Evolutionary conservation across 2,113 vertebrate genomes (phyloP).

Genomic region (Callocephalon fimbriatum): DNA sequence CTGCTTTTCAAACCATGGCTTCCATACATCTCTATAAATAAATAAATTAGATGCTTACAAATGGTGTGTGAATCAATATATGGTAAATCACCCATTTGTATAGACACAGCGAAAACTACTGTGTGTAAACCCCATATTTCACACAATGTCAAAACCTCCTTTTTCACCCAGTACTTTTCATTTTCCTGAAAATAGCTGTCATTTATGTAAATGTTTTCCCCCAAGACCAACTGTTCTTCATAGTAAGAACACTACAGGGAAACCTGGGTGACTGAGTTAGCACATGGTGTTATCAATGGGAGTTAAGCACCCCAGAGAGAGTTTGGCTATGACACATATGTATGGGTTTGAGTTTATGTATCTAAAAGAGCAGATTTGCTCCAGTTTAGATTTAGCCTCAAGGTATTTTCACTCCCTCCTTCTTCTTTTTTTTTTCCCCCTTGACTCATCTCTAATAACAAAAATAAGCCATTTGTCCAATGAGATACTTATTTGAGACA

Average conservation of each 20-base stretch:
- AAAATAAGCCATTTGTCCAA: neutral
- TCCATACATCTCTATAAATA: slow-evolving; percentile 55
- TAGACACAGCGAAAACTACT: slow-evolving; percentile 42
- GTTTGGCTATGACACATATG: neutral
- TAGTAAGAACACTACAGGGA: neutral
- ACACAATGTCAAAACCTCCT: slow-evolving; percentile 31
- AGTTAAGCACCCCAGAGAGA: neutral
- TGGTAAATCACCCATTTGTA: slow-evolving; percentile 47
- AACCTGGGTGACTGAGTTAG: slow-evolving; percentile 42
- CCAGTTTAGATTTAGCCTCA: neutral
- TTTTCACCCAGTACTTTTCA: slow-evolving; percentile 49
- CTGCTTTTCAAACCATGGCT: slow-evolving; percentile 34
- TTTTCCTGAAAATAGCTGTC: slow-evolving; percentile 55
- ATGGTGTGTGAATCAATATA: slow-evolving; percentile 46
- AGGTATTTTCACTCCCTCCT: slow-evolving; percentile 30
- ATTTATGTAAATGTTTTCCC: slow-evolving; percentile 64
- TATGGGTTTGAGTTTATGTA: neutral
- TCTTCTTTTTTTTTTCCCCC: neutral
- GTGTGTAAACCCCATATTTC: slow-evolving; percentile 50
- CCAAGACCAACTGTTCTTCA: slow-evolving; percentile 53
- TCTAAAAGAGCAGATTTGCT: neutral
- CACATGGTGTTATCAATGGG: slow-evolving; percentile 43
- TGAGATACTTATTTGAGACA: neutral
- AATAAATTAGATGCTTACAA: slow-evolving; percentile 47
- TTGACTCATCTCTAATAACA: neutral